Evolutionary conservation across 2,113 vertebrate species (phyloP), one percentile per base, ranked within the genome.

Genomic region (Plotosus lineatus): DNA sequence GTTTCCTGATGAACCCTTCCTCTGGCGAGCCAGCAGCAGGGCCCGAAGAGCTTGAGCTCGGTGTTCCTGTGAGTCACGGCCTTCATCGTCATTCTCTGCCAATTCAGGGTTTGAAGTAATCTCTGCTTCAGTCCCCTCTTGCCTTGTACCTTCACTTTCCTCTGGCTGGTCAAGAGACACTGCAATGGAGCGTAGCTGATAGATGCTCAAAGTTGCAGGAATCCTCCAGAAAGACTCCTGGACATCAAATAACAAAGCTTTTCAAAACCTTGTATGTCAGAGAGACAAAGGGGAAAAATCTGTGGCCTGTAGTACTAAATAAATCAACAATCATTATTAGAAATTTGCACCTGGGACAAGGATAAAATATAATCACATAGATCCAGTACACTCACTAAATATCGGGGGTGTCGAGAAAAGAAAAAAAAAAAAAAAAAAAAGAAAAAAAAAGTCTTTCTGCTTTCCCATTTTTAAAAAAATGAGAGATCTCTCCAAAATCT

Each of bases 221-320:
- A 99, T 96, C 82, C 97, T 95, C 97, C 97, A 99, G 91, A 99
- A 99, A 10, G 90, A 91, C 88, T 99, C 97, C 97, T 99, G 69
- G 38, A 73, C 3, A 85, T 6, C 21, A 63, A 48, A 68, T 3
- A 31, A 55, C 26, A 82, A 1, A 9, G 12, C 12, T n/a, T n/a
- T n/a, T n/a, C n/a, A n/a, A n/a, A n/a, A n/a, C n/a, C n/a, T n/a
- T n/a, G n/a, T n/a, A n/a, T n/a, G n/a, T n/a, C 5, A 61, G 28
- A 61, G 28, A 31, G 12, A 61, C 28, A 17, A 28, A 15, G 26
- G 9, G 6, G 23, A 53, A 9, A 53, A 53, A 53, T n/a, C 1
- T 53, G 21, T 53, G 19, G 1, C 21, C 6, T 8, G 51, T 28
- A 26, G 26, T n/a, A 56, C 55, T 56, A 26, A 56, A 56, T 3